Conservation (phyloP, 2,113 vertebrate genomes). For the Clarias gariepinus region DNA sequence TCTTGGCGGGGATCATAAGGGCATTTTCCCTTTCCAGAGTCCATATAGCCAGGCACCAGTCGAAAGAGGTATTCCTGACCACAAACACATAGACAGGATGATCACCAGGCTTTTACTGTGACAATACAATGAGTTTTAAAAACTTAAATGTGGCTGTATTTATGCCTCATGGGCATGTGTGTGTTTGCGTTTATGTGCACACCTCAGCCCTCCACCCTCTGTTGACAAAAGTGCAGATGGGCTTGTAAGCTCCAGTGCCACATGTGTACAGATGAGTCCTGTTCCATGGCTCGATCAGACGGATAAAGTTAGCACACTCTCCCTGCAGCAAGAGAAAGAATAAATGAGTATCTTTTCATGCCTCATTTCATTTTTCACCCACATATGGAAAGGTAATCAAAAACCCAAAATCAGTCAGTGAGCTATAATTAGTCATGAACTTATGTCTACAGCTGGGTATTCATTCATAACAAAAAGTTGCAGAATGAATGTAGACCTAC, state of each 20-base stretch:
- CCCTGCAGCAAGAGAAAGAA: slow-evolving; percentile 53
- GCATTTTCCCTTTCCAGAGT: slow-evolving; percentile 82
- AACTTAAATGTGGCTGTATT: slow-evolving; percentile 32
- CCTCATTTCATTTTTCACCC: not conserved
- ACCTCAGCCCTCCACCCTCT: slow-evolving; percentile 83
- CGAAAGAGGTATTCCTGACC: slow-evolving; percentile 82
- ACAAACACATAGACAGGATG: slow-evolving; percentile 37
- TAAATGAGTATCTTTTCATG: not conserved
- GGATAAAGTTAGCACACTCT: slow-evolving; percentile 72
- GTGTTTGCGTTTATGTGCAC: slow-evolving; percentile 35
- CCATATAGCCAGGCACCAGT: slow-evolving; percentile 75
- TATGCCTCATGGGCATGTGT: not conserved
- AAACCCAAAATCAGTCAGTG: not conserved
- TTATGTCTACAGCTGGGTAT: not conserved
- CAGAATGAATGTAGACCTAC: slow-evolving; percentile 49
- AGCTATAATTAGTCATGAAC: not conserved
- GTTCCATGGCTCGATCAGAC: slow-evolving; percentile 81
- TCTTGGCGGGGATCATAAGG: slow-evolving; percentile 82
- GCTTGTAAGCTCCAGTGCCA: slow-evolving; percentile 83
- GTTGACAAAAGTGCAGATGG: slow-evolving; percentile 81
- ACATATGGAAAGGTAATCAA: slow-evolving; percentile 10
- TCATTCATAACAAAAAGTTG: not conserved
- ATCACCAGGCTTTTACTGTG: slow-evolving; percentile 10
- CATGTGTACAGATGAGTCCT: slow-evolving; percentile 83
- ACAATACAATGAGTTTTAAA: slow-evolving; percentile 21